Conservation (phyloP, 2,113 vertebrate species). For the Ictidomys tridecemlineatus region DNA sequence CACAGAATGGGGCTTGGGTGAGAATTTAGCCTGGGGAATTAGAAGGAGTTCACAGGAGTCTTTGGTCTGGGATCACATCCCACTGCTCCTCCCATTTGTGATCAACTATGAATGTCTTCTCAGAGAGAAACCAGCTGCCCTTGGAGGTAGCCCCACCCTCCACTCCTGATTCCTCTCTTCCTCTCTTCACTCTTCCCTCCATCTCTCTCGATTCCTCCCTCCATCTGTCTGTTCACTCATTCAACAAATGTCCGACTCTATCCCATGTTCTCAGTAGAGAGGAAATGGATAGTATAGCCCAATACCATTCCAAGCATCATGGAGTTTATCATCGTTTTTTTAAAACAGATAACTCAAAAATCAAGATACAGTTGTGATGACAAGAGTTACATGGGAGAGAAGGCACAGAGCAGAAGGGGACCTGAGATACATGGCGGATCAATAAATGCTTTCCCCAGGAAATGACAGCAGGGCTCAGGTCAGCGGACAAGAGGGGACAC, state of each 20-base stretch:
- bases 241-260: neutral
- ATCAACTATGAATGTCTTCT: neutral
- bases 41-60: neutral
- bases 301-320: neutral
- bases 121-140: neutral
- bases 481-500: neutral
- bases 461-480: neutral
- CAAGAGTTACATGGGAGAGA: neutral
- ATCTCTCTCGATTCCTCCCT: neutral
- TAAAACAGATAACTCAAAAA: neutral
- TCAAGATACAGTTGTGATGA: neutral
- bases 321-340: neutral
- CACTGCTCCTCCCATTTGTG: neutral
- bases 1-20: neutral
- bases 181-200: neutral
- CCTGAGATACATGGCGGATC: neutral
- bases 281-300: neutral
- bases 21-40: neutral
- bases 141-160: accelerated
- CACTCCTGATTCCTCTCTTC: neutral
- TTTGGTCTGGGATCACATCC: neutral
- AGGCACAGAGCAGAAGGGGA: neutral
- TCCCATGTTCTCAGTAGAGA: neutral
- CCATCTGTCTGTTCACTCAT: neutral
- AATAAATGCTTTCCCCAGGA: neutral